Evolutionary conservation across 2,888 invertebrate genomes (phyloP).

Genomic region (Baccha elongata): DNA sequence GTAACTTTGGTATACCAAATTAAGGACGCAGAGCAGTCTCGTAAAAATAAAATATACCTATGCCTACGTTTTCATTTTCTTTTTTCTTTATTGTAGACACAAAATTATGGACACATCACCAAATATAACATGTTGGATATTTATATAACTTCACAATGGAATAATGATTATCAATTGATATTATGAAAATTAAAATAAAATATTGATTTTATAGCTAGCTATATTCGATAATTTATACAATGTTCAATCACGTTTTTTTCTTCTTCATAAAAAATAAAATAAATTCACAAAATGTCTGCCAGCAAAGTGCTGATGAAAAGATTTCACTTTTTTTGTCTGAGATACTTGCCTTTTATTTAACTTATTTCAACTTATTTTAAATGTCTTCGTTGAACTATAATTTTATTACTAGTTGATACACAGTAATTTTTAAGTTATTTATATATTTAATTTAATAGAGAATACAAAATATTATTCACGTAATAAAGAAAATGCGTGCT

Average conservation of each 20-base stretch:
- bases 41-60: not conserved
- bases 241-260: conserved; percentile 36
- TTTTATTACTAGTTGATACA: too few species aligned
- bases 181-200: not conserved
- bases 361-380: not conserved
- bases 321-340: not conserved
- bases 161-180: too few species aligned
- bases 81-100: not conserved
- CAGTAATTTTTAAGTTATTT: not conserved
- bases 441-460: not conserved
- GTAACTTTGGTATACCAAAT: not conserved
- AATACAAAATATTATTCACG: conserved; percentile 44
- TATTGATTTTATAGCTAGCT: not conserved
- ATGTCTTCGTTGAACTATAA: conserved; percentile 1
- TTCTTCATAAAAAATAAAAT: not conserved
- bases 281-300: conserved; percentile 66
- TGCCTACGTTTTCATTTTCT: not conserved
- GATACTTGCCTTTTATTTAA: conserved; percentile 56
- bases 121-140: not conserved
- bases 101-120: conserved; percentile 3
- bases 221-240: too few species aligned
- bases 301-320: not conserved
- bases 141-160: too few species aligned
- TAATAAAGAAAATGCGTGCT: conserved; percentile 60
- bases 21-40: not conserved